Percentiles rank a stretch among this genome's conserved stretches.
phyloP scores from a whole-genome alignment of 2,797 vertebrate species.

The Huso huso region DNA sequence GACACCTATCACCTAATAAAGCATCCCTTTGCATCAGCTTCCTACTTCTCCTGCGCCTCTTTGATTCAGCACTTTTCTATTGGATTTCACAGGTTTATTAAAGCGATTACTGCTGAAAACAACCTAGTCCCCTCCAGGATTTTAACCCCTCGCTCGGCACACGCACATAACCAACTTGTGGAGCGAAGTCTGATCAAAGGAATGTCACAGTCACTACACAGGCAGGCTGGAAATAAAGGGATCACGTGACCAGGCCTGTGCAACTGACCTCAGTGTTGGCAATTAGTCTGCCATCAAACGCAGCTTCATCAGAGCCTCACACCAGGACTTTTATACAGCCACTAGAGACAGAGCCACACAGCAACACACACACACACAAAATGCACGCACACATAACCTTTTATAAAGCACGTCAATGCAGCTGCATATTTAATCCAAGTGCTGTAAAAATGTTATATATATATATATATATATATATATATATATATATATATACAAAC shows the following conservation, averaged over 20 bases:
- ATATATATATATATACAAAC: too few relatives aligned
- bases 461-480: too few relatives aligned
- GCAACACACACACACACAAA: background rate
- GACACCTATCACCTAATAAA: slow-evolving; percentile 44
- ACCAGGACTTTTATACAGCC: slow-evolving; percentile 26
- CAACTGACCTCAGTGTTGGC: slow-evolving; percentile 32
- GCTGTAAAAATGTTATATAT: too few relatives aligned
- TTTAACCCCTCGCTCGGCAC: too few relatives aligned
- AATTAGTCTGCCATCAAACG: slow-evolving; percentile 11
- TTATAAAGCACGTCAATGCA: too few relatives aligned
- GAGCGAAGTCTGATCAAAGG: slow-evolving; percentile 31
- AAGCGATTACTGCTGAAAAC: too few relatives aligned
- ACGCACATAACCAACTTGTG: slow-evolving; percentile 1
- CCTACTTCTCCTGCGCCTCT: too few relatives aligned
- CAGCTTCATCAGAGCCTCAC: slow-evolving; percentile 23
- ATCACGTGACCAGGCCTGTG: slow-evolving; percentile 33
- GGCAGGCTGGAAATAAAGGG: slow-evolving; percentile 29
- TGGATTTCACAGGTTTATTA: too few relatives aligned
- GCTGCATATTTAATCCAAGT: too few relatives aligned
- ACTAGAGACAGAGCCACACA: background rate
- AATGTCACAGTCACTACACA: slow-evolving; percentile 30
- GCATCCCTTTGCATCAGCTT: slow-evolving; percentile 18
- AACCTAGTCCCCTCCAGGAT: too few relatives aligned
- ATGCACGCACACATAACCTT: too few relatives aligned
- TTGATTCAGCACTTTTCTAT: too few relatives aligned